Percentiles rank a stretch among this genome's conserved stretches.
These are phyloP conservation scores for Dendroctonus ponderosae DNA, from an alignment of 1,140 invertebrate genomes.

Conservation along the genomic window DNA sequence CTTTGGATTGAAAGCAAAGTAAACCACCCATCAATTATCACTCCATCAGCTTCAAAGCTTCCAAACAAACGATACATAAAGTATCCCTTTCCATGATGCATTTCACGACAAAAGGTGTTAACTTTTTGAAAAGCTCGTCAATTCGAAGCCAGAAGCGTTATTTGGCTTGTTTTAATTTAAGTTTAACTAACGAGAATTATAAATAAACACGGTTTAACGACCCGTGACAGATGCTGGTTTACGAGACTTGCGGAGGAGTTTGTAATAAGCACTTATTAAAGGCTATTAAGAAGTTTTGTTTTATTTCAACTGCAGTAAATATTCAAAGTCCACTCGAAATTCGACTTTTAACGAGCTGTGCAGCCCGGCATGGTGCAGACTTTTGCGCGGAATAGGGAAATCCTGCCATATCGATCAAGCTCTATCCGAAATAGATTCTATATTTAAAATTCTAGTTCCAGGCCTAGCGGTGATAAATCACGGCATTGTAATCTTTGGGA, in stretches of 20 bases:
- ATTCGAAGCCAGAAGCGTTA: background rate
- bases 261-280: background rate
- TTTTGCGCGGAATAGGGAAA: no score
- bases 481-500: conserved; percentile 7
- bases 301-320: no score
- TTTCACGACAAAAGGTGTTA: no score
- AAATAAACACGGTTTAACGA: conserved; percentile 18
- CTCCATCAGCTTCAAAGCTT: no score
- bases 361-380: no score
- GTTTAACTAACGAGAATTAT: conserved; percentile 3
- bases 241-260: conserved; percentile 2
- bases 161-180: conserved; percentile 5
- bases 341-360: no score
- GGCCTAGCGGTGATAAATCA: background rate
- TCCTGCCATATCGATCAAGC: background rate
- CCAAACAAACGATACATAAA: no score
- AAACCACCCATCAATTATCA: no score
- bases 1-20: no score
- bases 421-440: background rate
- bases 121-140: no score
- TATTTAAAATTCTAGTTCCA: background rate
- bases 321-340: no score
- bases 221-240: conserved; percentile 4
- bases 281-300: background rate
- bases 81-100: no score